Evolutionary conservation across 2,888 invertebrate species (phyloP), one percentile per base, ranked within the genome.

Genomic region (Phorcus lineatus): DNA sequence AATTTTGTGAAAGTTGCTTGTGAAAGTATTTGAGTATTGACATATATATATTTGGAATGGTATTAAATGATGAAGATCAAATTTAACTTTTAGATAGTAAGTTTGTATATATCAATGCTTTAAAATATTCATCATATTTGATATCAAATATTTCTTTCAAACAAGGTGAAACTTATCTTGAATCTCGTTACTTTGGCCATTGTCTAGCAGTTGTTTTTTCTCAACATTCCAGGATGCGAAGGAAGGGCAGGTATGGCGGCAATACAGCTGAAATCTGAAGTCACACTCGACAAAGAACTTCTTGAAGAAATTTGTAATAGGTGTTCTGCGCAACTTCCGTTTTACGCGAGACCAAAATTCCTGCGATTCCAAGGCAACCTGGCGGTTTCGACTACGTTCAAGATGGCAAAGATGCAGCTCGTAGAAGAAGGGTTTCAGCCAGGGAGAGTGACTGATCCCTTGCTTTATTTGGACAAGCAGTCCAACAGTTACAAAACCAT

Each of bases 221-320:
- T 55, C n/a, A 19, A 55, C 47, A 53, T 80, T 75, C 47, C 31
- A 87, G 87, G 86, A 40, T 79, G 80, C 70, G 87, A 88, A 74
- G 87, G 87, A 4, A 82, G 84, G 62, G 89, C 90, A 22, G 91
- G 91, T 16, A 91, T 91, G 91, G 90, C 86, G 0, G 87, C 89
- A 4, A 76, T 90, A 13, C 84, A 83, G 16, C 76, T 90, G n/a
- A 84, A 84, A 47, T 57, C 82, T 22, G 86, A 82, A 17, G 53
- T 47, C 6, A 66, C 22, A 7, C 66, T 86, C 3, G 82, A 84
- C 17, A 16, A 36, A 3, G 76, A 79, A 22, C 75, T 82, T n/a
- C 77, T 87, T 24, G 67, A 80, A 28, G 47, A 82, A 16, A 53
- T 87, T 7, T 89, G 86, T 80, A 40, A 80, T 1, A 82, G 84